Conservation (phyloP, 2,888 invertebrate species). For the Limnephilus marmoratus region DNA sequence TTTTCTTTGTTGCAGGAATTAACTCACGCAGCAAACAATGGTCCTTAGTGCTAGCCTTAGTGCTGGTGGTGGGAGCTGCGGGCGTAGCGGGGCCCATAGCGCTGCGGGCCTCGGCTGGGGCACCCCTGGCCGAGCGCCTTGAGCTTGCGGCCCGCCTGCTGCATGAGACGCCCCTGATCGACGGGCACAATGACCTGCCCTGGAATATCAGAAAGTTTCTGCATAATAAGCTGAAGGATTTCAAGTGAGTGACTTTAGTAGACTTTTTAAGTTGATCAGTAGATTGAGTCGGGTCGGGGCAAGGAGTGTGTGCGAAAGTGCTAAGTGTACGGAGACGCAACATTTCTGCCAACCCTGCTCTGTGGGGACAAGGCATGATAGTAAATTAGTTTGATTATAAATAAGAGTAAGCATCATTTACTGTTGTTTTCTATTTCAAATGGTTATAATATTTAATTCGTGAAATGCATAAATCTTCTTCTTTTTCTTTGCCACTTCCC, state of each 20-base stretch:
- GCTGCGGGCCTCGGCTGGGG: conserved; percentile 85
- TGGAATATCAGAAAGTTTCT: conserved; percentile 95
- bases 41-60: conserved; percentile 86
- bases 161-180: conserved; percentile 87
- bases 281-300: neutral
- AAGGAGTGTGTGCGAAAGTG: neutral
- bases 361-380: too few species aligned
- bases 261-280: neutral
- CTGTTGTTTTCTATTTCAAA: too few species aligned
- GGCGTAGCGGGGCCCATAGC: conserved; percentile 89
- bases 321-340: too few species aligned
- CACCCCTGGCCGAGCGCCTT: conserved; percentile 86
- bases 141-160: conserved; percentile 85
- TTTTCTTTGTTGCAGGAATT: conserved; percentile 72
- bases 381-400: too few species aligned
- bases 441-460: too few species aligned
- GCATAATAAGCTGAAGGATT: conserved; percentile 91
- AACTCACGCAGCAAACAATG: conserved; percentile 82
- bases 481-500: too few species aligned
- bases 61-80: conserved; percentile 87
- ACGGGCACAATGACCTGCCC: conserved; percentile 93
- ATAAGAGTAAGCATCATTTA: too few species aligned
- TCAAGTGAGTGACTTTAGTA: conserved; percentile 78
- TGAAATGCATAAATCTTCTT: too few species aligned
- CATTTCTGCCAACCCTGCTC: too few species aligned